Percentiles rank a stretch among this genome's conserved stretches.
These are phyloP conservation scores for Stenodema calcarata DNA, from an alignment of 2,888 invertebrate species.

Conservation along the genomic window DNA sequence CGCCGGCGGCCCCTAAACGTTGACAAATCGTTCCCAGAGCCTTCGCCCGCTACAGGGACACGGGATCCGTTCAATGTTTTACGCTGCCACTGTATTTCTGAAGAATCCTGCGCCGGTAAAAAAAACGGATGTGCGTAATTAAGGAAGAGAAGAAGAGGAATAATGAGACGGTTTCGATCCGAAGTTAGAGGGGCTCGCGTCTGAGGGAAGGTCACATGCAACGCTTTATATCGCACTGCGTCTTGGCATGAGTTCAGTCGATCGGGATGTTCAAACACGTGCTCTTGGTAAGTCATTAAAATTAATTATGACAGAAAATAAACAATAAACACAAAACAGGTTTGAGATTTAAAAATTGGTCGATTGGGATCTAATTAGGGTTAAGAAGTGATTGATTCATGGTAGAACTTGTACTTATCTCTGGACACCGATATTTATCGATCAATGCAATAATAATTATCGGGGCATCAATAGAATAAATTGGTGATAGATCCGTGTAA, in stretches of 20 bases:
- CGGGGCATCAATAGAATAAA: too few species aligned
- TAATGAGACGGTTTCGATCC: slow-evolving; percentile 25
- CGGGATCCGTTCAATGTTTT: neutral
- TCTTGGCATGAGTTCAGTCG: neutral
- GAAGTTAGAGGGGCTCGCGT: neutral
- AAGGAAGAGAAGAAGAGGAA: slow-evolving; percentile 3
- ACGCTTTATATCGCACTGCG: slow-evolving; percentile 3
- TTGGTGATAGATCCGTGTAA: too few species aligned
- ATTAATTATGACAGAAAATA: neutral
- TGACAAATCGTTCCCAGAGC: neutral
- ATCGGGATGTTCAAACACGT: slow-evolving; percentile 26
- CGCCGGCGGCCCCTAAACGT: neutral
- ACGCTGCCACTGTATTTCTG: neutral
- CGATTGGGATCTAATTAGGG: too few species aligned
- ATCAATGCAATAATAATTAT: too few species aligned
- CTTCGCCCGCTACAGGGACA: neutral
- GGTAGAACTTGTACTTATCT: too few species aligned
- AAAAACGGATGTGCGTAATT: neutral
- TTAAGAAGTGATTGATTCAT: too few species aligned
- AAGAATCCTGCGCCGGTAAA: neutral
- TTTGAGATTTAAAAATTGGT: too few species aligned
- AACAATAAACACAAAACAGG: too few species aligned
- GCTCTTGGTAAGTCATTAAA: neutral
- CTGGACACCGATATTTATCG: too few species aligned
- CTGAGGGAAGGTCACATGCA: neutral